phyloP scores from a whole-genome alignment of 2,113 vertebrate genomes.

The Pangasianodon hypophthalmus region DNA sequence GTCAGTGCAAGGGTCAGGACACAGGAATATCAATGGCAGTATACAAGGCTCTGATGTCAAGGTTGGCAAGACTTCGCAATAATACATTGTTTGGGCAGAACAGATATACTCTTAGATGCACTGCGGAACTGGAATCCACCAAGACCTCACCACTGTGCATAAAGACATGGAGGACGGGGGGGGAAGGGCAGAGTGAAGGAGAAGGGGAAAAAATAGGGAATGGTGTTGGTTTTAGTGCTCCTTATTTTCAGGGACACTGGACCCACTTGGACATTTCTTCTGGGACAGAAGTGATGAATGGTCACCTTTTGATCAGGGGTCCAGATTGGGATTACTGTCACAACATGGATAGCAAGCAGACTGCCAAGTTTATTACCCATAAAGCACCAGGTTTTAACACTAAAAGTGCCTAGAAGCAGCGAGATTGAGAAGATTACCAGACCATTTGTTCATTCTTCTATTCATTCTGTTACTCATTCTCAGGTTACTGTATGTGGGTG shows the following conservation, averaged over 20 bases:
- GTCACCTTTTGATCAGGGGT: not conserved
- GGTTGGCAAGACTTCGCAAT: not conserved
- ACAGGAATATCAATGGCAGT: no score
- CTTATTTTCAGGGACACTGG: no score
- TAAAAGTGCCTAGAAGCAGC: not conserved
- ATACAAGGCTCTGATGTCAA: no score
- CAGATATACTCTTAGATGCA: not conserved
- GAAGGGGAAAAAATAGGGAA: not conserved
- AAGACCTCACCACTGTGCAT: not conserved
- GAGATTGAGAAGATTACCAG: not conserved
- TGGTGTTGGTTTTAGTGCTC: not conserved
- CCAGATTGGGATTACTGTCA: not conserved
- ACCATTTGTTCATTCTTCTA: not conserved
- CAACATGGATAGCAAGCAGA: not conserved
- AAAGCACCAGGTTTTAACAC: not conserved
- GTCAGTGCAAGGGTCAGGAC: no score
- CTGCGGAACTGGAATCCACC: not conserved
- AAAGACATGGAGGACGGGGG: not conserved
- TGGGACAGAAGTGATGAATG: not conserved
- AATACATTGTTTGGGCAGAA: not conserved
- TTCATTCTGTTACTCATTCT: not conserved
- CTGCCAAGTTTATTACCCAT: not conserved
- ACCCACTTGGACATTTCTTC: no score
- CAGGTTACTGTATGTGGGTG: constrained; percentile 84
- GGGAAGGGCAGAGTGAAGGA: not conserved